Evolutionary conservation across 2,888 invertebrate genomes (phyloP), one percentile per base, ranked within the genome.

Genomic region (Anarsia innoxiella): DNA sequence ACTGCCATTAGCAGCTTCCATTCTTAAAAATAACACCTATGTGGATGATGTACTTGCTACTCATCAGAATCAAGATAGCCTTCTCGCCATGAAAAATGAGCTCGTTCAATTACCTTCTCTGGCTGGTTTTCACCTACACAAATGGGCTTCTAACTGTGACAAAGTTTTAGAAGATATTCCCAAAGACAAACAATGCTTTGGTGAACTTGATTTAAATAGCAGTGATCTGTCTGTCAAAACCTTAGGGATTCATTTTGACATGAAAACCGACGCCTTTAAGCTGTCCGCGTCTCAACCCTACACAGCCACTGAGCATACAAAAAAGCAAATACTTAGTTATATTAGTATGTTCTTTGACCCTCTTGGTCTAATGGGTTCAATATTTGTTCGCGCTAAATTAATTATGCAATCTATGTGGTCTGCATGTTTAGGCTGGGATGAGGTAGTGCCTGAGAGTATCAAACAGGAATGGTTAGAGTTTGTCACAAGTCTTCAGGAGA

Each of bases 381-480:
- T 38, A 23, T 12, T 38, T 12, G 38, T 33, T 9, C 12, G 12
- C 4, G 36, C 29, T 4, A 36, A 36, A 19, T 15, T 9, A 8
- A 23, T 36, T 2, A 29, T 38, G 38, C 38, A 38, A 26, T 19
- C 8, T 8, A 12, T 38, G 4, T 38, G 38, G 38, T 2, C 14
- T 9, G 12, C 3, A 5, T 8, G 23, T 2, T 16, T 23, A 8
- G 33, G 29, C 19, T 38, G 38, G 32, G 28, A 38, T 23, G 13
- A 15, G 3, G 9, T n/a, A 12, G 25, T 26, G 2, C 19, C 36
- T 2, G 4, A 16, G 12, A 8, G 14, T n/a, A 8, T 37, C 3
- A 1, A 13, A 11, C 9, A 37, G 13, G 10, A 25, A 12, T 37
- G 36, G 36, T 1, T 12, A 3, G 19, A 31, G 6, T 31, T 33